Evolutionary conservation across 2,797 vertebrate species (phyloP).

Genomic region (Pristis pectinata): DNA sequence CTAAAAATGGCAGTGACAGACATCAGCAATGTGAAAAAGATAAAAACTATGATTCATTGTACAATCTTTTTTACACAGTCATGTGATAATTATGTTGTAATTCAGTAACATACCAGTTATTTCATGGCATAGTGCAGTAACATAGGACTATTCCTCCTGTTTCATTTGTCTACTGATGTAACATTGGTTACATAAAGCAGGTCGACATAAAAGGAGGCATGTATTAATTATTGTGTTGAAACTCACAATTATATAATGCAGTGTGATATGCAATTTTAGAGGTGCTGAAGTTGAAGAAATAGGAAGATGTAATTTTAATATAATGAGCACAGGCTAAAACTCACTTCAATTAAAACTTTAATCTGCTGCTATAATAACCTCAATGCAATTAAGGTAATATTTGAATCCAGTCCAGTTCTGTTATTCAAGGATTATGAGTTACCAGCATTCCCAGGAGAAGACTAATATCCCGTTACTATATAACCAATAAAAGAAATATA

Average conservation of each 20-base stretch:
- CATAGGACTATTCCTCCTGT: constrained; percentile 27
- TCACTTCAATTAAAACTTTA: constrained; percentile 35
- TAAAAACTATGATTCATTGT: background rate
- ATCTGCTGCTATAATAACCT: constrained; percentile 13
- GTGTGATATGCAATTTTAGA: constrained; percentile 57
- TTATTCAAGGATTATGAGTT: constrained; percentile 33
- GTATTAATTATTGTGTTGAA: background rate
- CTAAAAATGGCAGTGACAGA: background rate
- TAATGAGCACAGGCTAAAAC: constrained; percentile 42
- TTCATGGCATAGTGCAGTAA: constrained; percentile 14
- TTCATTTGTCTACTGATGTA: constrained; percentile 9
- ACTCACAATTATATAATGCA: background rate
- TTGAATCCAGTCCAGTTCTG: constrained; percentile 32
- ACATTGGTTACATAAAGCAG: constrained; percentile 2
- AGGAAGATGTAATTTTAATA: constrained; percentile 67
- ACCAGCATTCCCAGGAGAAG: background rate
- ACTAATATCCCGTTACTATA: constrained; percentile 9
- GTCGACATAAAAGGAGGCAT: constrained; percentile 16
- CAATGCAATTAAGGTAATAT: constrained; percentile 24
- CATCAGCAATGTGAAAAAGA: background rate
- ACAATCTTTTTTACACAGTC: background rate
- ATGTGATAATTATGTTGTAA: background rate
- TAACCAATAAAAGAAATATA: background rate
- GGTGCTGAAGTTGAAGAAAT: constrained; percentile 63
- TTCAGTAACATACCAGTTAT: constrained; percentile 17